A percentile compares a stretch with the other conserved stretches of the same genome.
Evolutionary conservation across 2,888 invertebrate genomes (phyloP).

Genomic region (Drosophila formosana): DNA sequence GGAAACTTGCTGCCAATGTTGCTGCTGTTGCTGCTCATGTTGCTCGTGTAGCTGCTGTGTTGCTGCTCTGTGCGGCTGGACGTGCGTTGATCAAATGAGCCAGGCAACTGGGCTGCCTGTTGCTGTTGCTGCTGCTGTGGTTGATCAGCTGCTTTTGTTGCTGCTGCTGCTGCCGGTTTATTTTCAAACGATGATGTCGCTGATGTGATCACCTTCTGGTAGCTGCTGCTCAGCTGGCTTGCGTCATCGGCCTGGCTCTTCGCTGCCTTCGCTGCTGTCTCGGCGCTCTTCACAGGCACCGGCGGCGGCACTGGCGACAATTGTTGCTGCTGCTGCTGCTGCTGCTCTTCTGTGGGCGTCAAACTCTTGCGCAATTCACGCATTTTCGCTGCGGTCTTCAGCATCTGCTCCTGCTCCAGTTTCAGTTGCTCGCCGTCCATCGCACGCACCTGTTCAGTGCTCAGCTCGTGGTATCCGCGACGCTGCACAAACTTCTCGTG

Average conservation of each 20-base stretch:
- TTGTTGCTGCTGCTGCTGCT: constrained; percentile 74
- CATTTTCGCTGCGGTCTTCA: constrained; percentile 79
- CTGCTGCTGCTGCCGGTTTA: constrained; percentile 73
- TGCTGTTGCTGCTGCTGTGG: constrained; percentile 35
- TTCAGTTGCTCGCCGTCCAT: constrained; percentile 77
- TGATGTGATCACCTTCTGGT: constrained; percentile 23
- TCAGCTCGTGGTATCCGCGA: constrained; percentile 87
- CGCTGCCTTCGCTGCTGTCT: constrained; percentile 80
- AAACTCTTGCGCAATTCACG: constrained; percentile 83
- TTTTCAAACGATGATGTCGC: constrained; percentile 82
- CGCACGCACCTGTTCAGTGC: constrained; percentile 76
- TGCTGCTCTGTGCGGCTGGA: constrained; percentile 40
- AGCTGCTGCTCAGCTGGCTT: constrained; percentile 76
- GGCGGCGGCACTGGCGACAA: constrained; percentile 81
- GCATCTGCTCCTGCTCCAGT: constrained; percentile 72
- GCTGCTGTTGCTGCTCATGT: constrained; percentile 19
- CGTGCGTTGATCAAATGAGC: constrained; percentile 45
- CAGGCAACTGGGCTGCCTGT: constrained; percentile 26
- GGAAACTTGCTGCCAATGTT: constrained; percentile 53
- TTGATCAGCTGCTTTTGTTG: constrained; percentile 55
- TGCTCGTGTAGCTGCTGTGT: constrained; percentile 28
- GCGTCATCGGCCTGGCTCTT: constrained; percentile 61
- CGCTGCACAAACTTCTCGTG: constrained; percentile 90
- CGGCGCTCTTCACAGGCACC: constrained; percentile 79
- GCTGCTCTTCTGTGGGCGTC: constrained; percentile 73